These are phyloP conservation scores for Corythoichthys haematopterus DNA, from an alignment of 2,113 vertebrate species.

Conservation along the genomic window DNA sequence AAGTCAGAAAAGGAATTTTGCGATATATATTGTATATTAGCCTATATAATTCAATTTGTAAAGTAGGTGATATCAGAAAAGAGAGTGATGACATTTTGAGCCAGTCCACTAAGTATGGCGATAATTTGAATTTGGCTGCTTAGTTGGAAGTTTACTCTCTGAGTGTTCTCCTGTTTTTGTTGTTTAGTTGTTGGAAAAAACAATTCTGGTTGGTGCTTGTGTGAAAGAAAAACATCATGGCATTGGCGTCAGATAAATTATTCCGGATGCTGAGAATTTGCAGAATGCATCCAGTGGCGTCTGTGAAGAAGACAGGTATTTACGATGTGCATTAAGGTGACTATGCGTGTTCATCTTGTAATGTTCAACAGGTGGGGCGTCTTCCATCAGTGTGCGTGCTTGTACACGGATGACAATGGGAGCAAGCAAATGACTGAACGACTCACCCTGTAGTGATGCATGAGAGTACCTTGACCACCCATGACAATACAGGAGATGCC, in stretches of 20 bases:
- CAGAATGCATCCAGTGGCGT: slow-evolving; percentile 34
- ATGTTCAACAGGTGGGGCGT: slow-evolving; percentile 6
- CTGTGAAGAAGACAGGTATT: slow-evolving; percentile 13
- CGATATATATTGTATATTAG: too few relatives aligned
- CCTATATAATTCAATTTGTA: too few relatives aligned
- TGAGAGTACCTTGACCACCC: slow-evolving; percentile 24
- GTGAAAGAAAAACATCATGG: background rate
- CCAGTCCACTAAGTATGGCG: too few relatives aligned
- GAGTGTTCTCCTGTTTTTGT: too few relatives aligned
- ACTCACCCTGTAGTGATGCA: slow-evolving; percentile 40
- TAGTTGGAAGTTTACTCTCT: too few relatives aligned
- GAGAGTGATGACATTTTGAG: too few relatives aligned
- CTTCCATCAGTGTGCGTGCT: background rate
- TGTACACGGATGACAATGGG: slow-evolving; percentile 17
- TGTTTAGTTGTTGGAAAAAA: background rate
- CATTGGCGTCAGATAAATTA: background rate
- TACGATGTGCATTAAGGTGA: slow-evolving; percentile 4
- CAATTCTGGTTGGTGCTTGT: too few relatives aligned
- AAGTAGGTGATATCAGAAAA: too few relatives aligned
- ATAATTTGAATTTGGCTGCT: too few relatives aligned
- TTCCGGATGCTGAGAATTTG: slow-evolving; percentile 27
- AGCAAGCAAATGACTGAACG: slow-evolving; percentile 6
- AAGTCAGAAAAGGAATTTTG: too few relatives aligned
- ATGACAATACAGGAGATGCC: slow-evolving; percentile 43
- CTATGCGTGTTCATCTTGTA: background rate